Evolutionary conservation across 2,888 invertebrate species (phyloP), one percentile per base, ranked within the genome.

Genomic region (Gandaritis pyraliata): DNA sequence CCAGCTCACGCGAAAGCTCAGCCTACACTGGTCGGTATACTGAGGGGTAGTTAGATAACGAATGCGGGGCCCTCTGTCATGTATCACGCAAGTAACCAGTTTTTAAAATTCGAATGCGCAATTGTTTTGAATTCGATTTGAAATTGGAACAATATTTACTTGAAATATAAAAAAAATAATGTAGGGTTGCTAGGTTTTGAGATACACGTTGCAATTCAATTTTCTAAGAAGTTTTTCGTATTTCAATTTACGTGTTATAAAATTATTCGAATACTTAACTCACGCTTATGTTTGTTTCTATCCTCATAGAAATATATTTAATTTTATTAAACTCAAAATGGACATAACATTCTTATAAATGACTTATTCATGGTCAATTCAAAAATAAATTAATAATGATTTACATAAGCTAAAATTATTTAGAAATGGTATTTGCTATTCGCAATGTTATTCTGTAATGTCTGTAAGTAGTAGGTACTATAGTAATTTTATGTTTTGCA

Each of bases 61-160:
- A 78, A 81, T 81, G 81, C 83, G 83, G 82, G 81, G 81, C 83
- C 84, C 86, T 78, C 80, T 80, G 81, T 81, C 84, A 84, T 85
- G 83, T 88, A 86, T 87, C 87, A 86, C 83, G 83, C 87, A 86
- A 83, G 83, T 87, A 83, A 81, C 82, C 77, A 75, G 74, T 78
- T 75, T 73, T 41, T 72, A 68, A 73, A 74, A 78, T 78, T 81
- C 75, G 77, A 78, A 77, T 73, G 64, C 50, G 53, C 55, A 38
- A 73, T 72, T 73, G 73, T 72, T 75, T 73, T 67, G 70, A 71
- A 71, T 69, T 68, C 18, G 49, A 57, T 69, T 66, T 55, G 50
- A 61, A 68, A 64, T 64, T 60, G 61, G 66, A 70, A 64, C 56
- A 52, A 53, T 61, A 11, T 43, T 43, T 16, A n/a, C 33, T 33